These are phyloP conservation scores for Bombus waltoni DNA, from an alignment of 1,140 invertebrate genomes.

Conservation along the genomic window DNA sequence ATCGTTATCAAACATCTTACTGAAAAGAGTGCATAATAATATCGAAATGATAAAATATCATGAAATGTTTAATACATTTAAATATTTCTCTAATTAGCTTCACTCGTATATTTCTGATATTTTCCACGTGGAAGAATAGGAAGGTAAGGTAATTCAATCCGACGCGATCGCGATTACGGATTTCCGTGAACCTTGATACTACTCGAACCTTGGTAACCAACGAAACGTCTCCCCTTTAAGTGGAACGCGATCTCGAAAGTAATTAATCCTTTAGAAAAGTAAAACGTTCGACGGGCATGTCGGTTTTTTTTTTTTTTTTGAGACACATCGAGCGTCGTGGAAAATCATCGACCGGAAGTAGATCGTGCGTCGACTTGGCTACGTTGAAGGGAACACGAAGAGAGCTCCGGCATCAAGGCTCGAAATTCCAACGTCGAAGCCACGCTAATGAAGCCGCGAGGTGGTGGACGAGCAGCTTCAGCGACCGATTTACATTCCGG, in stretches of 20 bases:
- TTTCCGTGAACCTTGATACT: background rate
- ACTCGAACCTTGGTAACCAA: background rate
- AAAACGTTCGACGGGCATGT: background rate
- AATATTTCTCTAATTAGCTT: background rate
- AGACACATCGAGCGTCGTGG: background rate
- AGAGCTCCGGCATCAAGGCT: background rate
- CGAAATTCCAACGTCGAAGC: constrained; percentile 19
- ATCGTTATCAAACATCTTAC: too few relatives aligned
- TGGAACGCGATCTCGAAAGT: constrained; percentile 28
- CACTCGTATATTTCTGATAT: too few relatives aligned
- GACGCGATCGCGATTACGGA: constrained; percentile 9
- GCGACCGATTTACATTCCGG: constrained; percentile 53
- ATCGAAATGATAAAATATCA: too few relatives aligned
- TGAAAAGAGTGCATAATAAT: too few relatives aligned
- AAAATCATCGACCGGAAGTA: constrained; percentile 43
- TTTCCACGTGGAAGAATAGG: background rate
- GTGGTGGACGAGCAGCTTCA: constrained; percentile 21
- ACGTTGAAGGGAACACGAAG: background rate
- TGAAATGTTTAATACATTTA: background rate
- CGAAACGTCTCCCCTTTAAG: background rate
- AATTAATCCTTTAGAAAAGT: constrained; percentile 32
- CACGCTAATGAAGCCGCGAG: constrained; percentile 37
- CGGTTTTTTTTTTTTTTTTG: background rate
- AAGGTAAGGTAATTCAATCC: background rate
- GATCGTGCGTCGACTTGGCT: constrained; percentile 6